phyloP scores from a whole-genome alignment of 2,888 invertebrate species.

The Cotesia congregata region DNA sequence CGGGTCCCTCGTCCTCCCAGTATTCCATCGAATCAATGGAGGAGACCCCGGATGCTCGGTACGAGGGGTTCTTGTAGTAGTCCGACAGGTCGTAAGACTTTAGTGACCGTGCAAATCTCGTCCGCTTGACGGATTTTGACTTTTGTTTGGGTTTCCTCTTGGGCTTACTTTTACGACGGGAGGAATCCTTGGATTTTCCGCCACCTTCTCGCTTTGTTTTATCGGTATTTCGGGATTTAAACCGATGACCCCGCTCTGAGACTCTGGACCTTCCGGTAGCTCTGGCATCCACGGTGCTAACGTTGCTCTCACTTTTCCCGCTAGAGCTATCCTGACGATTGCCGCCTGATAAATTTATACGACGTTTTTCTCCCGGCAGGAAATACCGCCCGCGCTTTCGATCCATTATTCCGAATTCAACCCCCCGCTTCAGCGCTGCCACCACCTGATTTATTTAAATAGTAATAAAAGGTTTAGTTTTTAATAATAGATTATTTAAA shows the following conservation, averaged over 20 bases:
- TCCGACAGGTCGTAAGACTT: constrained; percentile 49
- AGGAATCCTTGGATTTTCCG: constrained; percentile 22
- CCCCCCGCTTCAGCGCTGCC: constrained; percentile 52
- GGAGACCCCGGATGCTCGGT: constrained; percentile 48
- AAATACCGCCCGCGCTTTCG: constrained; percentile 52
- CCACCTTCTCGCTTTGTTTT: constrained; percentile 24
- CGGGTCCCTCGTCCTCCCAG: constrained; percentile 17
- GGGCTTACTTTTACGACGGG: constrained; percentile 16
- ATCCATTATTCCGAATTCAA: constrained; percentile 56
- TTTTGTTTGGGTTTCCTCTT: not conserved
- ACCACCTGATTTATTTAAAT: constrained; percentile 41
- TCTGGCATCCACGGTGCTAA: not conserved
- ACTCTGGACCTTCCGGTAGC: constrained; percentile 3
- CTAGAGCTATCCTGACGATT: not conserved
- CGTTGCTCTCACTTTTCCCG: not conserved
- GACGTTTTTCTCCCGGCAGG: constrained; percentile 38
- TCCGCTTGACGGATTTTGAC: constrained; percentile 31
- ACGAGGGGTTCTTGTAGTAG: constrained; percentile 50
- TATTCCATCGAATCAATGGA: constrained; percentile 45
- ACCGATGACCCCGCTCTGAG: constrained; percentile 10
- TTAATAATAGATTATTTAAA: too few species aligned
- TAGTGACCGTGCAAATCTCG: constrained; percentile 35
- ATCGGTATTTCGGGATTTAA: constrained; percentile 17
- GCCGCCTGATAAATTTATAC: constrained; percentile 14
- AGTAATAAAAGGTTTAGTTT: too few species aligned